Conservation (phyloP, 2,797 vertebrate genomes). For the Enteromius afrohamiltoni region DNA sequence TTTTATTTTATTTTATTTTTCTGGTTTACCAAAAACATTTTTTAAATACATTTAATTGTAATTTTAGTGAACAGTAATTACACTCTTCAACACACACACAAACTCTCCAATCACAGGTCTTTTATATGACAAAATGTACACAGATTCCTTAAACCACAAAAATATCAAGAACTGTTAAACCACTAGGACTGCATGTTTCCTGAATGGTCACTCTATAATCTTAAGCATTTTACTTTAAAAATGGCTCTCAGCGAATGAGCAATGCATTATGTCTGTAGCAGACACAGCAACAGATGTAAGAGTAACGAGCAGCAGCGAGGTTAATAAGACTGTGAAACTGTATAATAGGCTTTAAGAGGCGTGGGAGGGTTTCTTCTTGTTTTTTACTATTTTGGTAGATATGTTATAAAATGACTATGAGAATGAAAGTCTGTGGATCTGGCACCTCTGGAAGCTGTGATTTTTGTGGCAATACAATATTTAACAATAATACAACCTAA, state of each 20-base stretch:
- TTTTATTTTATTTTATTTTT: not conserved
- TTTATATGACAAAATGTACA: not conserved
- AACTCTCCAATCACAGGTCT: not conserved
- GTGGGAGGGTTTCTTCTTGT: conserved; percentile 26
- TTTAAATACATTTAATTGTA: not conserved
- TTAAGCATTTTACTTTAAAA: conserved; percentile 68
- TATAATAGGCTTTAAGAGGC: conserved; percentile 41
- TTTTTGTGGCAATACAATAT: not conserved
- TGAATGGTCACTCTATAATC: conserved; percentile 65
- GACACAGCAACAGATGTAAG: conserved; percentile 61
- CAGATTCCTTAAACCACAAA: not conserved
- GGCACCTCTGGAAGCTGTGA: not conserved
- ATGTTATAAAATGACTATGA: conserved; percentile 29
- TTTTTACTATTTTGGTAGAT: conserved; percentile 47
- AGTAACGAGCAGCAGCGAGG: conserved; percentile 74
- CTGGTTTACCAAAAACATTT: not conserved
- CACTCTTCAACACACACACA: not conserved
- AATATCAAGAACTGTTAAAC: not conserved
- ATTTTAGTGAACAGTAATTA: too few relatives aligned
- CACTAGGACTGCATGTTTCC: conserved; percentile 65
- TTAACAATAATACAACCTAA: not conserved
- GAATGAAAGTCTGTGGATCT: conserved; percentile 5
- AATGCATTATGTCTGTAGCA: conserved; percentile 57
- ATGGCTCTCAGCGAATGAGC: conserved; percentile 69
- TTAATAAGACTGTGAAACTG: conserved; percentile 73